A percentile compares a stretch with the other conserved stretches of the same genome.
Evolutionary conservation across 1,140 invertebrate genomes (phyloP).

Genomic region (Leptinotarsa lineolata): DNA sequence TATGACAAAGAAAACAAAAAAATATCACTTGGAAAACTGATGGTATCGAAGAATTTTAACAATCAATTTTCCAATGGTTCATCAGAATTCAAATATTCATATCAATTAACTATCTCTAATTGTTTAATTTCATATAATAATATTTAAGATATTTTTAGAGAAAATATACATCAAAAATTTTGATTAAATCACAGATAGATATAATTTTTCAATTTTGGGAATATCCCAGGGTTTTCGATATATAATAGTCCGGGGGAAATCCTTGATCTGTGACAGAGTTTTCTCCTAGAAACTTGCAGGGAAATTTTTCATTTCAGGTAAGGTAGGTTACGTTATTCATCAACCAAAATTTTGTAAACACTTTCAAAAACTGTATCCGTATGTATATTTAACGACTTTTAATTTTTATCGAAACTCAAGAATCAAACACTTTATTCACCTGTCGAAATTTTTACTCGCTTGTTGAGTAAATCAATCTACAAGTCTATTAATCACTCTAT

Average conservation of each 20-base stretch:
- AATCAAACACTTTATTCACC: too few species aligned
- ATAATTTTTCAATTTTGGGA: conserved; percentile 58
- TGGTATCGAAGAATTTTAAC: conserved; percentile 29
- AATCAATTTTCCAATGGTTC: conserved; percentile 38
- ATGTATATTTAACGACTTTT: too few species aligned
- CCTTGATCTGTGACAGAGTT: not conserved
- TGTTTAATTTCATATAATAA: conserved; percentile 56
- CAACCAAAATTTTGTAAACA: too few species aligned
- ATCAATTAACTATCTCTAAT: conserved; percentile 55
- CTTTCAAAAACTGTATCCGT: too few species aligned
- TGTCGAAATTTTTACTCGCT: too few species aligned
- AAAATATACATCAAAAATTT: conserved; percentile 63
- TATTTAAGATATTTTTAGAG: conserved; percentile 61
- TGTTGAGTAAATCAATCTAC: too few species aligned
- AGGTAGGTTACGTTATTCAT: too few species aligned
- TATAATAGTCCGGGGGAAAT: conserved; percentile 36
- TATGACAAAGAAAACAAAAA: conserved; percentile 52
- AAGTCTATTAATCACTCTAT: too few species aligned
- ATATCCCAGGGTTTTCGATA: conserved; percentile 50
- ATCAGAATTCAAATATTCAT: conserved; percentile 45
- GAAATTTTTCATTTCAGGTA: too few species aligned
- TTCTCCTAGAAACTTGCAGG: too few species aligned
- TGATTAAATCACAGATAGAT: conserved; percentile 62
- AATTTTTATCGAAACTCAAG: too few species aligned
- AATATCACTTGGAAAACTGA: conserved; percentile 42